Percentiles rank a stretch among this genome's conserved stretches.
Evolutionary conservation across 1,140 invertebrate species (phyloP).

Genomic region (Leptinotarsa lineolata): DNA sequence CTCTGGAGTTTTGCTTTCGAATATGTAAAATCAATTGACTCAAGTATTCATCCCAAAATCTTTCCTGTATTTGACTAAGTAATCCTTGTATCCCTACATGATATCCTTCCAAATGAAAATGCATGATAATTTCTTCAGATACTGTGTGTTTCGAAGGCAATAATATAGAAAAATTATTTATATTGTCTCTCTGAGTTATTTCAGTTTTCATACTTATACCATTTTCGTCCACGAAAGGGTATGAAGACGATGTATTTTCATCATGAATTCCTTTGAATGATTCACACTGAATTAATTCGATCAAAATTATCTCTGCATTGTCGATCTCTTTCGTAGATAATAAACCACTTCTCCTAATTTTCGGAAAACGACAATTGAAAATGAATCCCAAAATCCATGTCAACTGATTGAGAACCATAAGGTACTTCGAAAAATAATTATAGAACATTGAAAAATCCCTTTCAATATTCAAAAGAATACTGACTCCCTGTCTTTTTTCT

Average conservation of each 20-base stretch:
- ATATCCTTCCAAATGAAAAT: background rate
- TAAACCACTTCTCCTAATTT: too few species aligned
- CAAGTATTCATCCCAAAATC: background rate
- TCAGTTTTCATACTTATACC: background rate
- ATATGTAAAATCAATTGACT: background rate
- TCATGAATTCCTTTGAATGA: background rate
- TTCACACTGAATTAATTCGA: background rate
- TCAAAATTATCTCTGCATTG: too few species aligned
- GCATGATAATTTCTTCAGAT: background rate
- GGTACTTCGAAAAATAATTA: too few species aligned
- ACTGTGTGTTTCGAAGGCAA: conserved; percentile 1
- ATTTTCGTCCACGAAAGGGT: background rate
- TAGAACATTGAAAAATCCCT: too few species aligned
- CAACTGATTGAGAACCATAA: too few species aligned
- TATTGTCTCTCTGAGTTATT: background rate
- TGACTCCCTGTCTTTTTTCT: too few species aligned
- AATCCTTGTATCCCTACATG: background rate
- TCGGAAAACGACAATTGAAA: too few species aligned
- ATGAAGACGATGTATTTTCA: background rate
- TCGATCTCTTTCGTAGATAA: background rate
- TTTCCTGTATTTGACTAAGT: background rate
- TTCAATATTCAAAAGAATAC: too few species aligned
- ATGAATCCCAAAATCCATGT: too few species aligned
- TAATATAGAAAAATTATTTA: background rate
- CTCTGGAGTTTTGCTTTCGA: too few species aligned